Evolutionary conservation across 2,113 vertebrate genomes (phyloP), one percentile per base, ranked within the genome.

Genomic region (Solea solea): DNA sequence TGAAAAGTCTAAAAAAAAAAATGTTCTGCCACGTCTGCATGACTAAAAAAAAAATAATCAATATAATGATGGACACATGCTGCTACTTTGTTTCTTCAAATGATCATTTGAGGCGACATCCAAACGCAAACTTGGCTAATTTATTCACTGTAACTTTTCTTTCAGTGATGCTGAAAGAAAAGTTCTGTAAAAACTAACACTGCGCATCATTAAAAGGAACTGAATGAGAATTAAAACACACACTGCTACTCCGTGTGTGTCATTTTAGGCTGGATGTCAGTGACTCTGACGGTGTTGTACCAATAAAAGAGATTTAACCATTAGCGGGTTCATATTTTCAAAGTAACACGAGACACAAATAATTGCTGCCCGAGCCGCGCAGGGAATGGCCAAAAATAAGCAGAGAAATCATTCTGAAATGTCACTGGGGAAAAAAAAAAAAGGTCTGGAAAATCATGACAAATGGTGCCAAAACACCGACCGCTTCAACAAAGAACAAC

Each of bases 401-500:
- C 7, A 8, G 10, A 48, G 34, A 71, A 76, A 71, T 25, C 6
- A 39, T 72, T 63, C 4, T 16, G 25, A 54, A 46, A 59, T 48
- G 57, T 65, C 54, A 63, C 12, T 7, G 21, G 21, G n/a, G n/a
- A 50, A 46, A 68, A 65, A 80, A 1, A 46, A 46, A 46, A 1
- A 46, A 46, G 7, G 76, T 49, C 55, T 74, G 63, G 65, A 74
- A 85, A 76, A 70, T 77, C 41, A 10, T 46, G 27, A 73, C 50
- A 52, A 48, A 28, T 41, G 0, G 7, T n/a, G 53, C 40, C 72
- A 74, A 80, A 7, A 41, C 45, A 42, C 50, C 59, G 69, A 57
- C 62, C 6, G 58, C 14, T 73, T 34, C 16, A 69, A 68, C 41
- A 42, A 66, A 72, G 40, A 76, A 15, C 64, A 77, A 53, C 82